Base-by-base conservation (phyloP, 2,888 invertebrate species). In the Ferrisia virgata region DNA sequence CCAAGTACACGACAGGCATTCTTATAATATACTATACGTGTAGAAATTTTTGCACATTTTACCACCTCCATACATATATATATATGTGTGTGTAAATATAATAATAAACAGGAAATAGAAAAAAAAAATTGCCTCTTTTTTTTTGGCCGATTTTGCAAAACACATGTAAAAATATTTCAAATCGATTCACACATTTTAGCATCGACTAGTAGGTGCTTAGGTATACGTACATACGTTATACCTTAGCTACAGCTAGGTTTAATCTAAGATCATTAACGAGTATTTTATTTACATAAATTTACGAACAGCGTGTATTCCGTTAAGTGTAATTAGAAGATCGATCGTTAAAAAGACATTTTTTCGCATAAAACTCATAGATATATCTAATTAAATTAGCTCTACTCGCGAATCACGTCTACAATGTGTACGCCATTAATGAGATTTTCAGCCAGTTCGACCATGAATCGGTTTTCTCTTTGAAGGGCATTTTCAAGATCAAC, bases 401-500 rank as follows among this genome's bases (percentile, higher is more conserved):
- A 33, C 36, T 33, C 31, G 72, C 33, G 72, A 76, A 76, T 76
- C 72, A 11, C 18, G 33, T 76, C 72, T 76, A 76, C 72, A 76
- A 76, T 76, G 72, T 82, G 31, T 53, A 47, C 53, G 22, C 53
- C 31, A 53, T 36, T 81, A 81, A 81, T 81, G 81, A 58, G 81
- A 53, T 53, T 81, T 81, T 47, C 36, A 43, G 79, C 79, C 79
- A 79, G 36, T 79, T 47, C 79, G 79, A n/a, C 79, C 79, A 47
- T 79, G 79, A 79, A 79, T 40, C 79, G 47, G 79, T 79, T 81
- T 58, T 58, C 72, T 58, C 36, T 47, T 81, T 81, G 81, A 58
- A 81, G 81, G 81, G 36, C 81, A 58, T 58, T 81, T 81, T 81
- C 81, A 81, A 81, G 81, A 81, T 81, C 81, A 81, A 81, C 81